Evolutionary conservation across 2,888 invertebrate genomes (phyloP), one percentile per base, ranked within the genome.

Genomic region (Cerceris rybyensis): DNA sequence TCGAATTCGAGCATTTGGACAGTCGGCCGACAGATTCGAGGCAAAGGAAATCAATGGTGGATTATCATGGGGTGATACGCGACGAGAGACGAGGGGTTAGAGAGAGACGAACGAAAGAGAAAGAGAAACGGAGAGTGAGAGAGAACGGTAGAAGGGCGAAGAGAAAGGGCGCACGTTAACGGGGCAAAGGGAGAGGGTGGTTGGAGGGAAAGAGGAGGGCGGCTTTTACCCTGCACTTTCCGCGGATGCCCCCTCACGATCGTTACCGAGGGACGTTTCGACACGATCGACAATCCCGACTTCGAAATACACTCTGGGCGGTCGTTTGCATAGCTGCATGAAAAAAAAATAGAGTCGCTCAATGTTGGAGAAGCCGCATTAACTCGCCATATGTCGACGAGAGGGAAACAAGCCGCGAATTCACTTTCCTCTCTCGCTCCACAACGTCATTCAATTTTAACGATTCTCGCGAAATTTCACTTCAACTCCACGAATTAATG

Each of bases 241-340:
- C 65, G 81, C 69, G 75, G 72, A 84, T 79, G 61, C 70, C 79
- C 84, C 82, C 76, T 70, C 68, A 55, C 61, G 75, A 81, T 75
- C 81, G 83, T 83, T 85, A 81, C 78, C 81, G 69, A 79, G 85
- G 83, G 85, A 78, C 81, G 60, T 72, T 81, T 79, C 83, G 79
- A 75, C 81, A 76, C 82, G 75, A 82, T 83, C 82, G 84, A 75
- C 82, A 76, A 74, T 82, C 71, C 78, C 70, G 58, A 78, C 81
- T 74, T 73, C 76, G 61, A 69, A 60, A 63, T 69, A 73, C 76
- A 59, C 76, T 60, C 70, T 52, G 75, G 55, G n/a, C 80, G 68
- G 70, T 83, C 83, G 82, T 84, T 84, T 84, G 85, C 84, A 84
- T 84, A 81, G 79, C 54, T 71, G 73, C 65, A 55, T 63, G 49